phyloP scores from a whole-genome alignment of 1,140 invertebrate genomes.

The Drosophila mojavensis region DNA sequence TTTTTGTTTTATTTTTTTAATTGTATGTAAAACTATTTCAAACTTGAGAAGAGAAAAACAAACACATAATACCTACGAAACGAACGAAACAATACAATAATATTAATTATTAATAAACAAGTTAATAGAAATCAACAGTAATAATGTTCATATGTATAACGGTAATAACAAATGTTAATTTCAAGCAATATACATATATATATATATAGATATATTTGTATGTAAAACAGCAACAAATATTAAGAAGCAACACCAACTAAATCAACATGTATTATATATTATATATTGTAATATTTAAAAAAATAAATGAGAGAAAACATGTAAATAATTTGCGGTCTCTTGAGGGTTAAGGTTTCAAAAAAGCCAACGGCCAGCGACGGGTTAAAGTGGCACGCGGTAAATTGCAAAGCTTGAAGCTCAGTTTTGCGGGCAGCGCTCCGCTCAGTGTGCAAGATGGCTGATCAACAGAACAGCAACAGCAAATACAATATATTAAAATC shows the following conservation, averaged over 20 bases:
- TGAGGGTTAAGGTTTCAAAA: background rate
- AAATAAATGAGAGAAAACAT: slow-evolving; percentile 28
- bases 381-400: slow-evolving; percentile 8
- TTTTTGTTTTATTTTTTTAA: slow-evolving; percentile 51
- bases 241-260: slow-evolving; percentile 54
- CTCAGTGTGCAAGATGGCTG: background rate
- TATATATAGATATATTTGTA: background rate
- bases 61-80: slow-evolving; percentile 35
- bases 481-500: background rate
- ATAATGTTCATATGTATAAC: slow-evolving; percentile 19
- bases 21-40: slow-evolving; percentile 22
- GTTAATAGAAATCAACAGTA: slow-evolving; percentile 11
- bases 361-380: background rate
- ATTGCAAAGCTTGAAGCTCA: background rate
- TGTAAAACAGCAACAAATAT: slow-evolving; percentile 9
- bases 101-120: slow-evolving; percentile 19
- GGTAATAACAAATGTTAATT: slow-evolving; percentile 31
- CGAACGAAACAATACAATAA: slow-evolving; percentile 20
- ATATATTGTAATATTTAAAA: slow-evolving; percentile 50
- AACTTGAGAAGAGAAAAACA: background rate
- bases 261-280: slow-evolving; percentile 76
- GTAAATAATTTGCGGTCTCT: background rate
- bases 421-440: background rate
- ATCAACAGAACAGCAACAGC: too few relatives aligned
- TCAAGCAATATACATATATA: slow-evolving; percentile 51